These are phyloP conservation scores for human (Homo sapiens) DNA, from an alignment of 2,113 vertebrate genomes.

Conservation along the genomic window DNA sequence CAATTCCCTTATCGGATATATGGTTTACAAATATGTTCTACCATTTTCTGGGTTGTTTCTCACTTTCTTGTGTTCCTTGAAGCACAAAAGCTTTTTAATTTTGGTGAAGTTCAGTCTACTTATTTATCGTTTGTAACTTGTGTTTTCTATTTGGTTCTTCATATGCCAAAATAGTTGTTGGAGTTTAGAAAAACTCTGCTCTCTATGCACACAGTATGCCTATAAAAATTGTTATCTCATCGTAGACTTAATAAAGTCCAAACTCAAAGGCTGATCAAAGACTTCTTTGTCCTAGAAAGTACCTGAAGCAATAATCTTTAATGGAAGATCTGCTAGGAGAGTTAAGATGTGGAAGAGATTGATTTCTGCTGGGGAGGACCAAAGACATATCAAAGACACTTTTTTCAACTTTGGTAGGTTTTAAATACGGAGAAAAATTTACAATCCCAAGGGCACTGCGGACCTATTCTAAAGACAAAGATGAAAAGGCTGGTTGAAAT, in stretches of 20 bases:
- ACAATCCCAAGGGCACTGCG: not conserved
- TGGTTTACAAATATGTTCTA: not conserved
- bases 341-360: not conserved
- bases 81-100: not conserved
- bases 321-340: not conserved
- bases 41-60: not conserved
- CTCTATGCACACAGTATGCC: not conserved
- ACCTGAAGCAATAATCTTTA: not conserved
- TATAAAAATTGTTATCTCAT: conserved; percentile 7
- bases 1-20: not conserved
- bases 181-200: conserved; percentile 14
- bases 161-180: not conserved
- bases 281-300: not conserved
- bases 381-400: not conserved
- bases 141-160: not conserved
- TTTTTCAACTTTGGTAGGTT: not conserved
- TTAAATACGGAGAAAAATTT: not conserved
- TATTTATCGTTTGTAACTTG: not conserved
- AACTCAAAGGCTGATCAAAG: not conserved
- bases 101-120: not conserved
- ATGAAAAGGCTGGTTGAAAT: not conserved
- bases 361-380: not conserved
- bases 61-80: not conserved
- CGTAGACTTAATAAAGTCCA: not conserved
- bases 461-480: not conserved